A percentile compares a stretch with the other conserved stretches of the same genome.
phyloP scores from a whole-genome alignment of 23 tunicate species.

The Aplidium turbinatum region DNA sequence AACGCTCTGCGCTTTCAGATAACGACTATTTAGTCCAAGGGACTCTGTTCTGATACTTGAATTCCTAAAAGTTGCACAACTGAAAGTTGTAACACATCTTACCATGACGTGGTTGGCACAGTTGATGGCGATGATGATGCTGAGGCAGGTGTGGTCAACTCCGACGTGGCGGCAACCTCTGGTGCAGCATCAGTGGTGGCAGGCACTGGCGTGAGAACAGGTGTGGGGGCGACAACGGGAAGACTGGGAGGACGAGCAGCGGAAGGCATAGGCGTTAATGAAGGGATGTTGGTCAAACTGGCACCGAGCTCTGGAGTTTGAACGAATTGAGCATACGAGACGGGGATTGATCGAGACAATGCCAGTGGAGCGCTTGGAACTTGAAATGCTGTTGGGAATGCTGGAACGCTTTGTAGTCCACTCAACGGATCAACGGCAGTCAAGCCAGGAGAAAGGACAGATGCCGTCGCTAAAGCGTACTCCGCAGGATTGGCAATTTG shows the following conservation, averaged over 20 bases:
- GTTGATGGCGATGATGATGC: not conserved
- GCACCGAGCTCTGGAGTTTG: conserved; percentile 1
- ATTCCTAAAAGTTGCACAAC: too few relatives aligned
- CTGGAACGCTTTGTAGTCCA: conserved; percentile 13
- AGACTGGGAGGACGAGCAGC: conserved; percentile 7
- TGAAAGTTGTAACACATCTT: conserved; percentile 24
- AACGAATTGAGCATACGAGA: conserved; percentile 14
- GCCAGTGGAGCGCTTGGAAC: conserved; percentile 30
- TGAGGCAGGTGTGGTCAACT: conserved; percentile 37
- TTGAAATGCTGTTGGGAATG: conserved; percentile 11
- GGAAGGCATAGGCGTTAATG: not conserved
- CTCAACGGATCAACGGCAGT: conserved; percentile 29
- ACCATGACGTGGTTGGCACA: conserved; percentile 38
- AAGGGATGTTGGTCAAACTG: not conserved
- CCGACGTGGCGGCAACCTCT: conserved; percentile 49
- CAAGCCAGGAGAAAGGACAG: conserved; percentile 40
- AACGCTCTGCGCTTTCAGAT: too few relatives aligned
- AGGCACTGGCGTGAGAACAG: conserved; percentile 60
- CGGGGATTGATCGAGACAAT: not conserved
- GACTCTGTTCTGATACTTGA: too few relatives aligned
- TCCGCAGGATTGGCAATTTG: conserved; percentile 60
- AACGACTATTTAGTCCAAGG: too few relatives aligned
- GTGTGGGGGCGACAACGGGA: conserved; percentile 24
- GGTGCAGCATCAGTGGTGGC: conserved; percentile 55
- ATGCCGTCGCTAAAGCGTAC: conserved; percentile 35